These are phyloP conservation scores for Eidolon dupreanum DNA, from an alignment of 2,797 vertebrate genomes.

Conservation along the genomic window DNA sequence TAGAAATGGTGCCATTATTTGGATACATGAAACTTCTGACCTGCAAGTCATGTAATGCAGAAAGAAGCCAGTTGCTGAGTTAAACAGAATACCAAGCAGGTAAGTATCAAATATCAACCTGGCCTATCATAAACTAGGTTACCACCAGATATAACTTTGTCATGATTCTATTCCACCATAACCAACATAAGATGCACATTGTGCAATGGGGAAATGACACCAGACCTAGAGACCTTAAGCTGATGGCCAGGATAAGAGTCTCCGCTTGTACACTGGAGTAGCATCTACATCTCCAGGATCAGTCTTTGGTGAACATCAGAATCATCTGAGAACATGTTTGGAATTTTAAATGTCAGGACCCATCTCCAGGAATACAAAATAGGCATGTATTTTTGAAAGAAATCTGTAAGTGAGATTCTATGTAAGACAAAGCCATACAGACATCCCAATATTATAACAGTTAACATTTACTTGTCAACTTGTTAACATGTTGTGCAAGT, in stretches of 20 bases:
- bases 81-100: background rate
- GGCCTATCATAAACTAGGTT: background rate
- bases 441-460: background rate
- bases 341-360: background rate
- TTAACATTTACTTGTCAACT: background rate
- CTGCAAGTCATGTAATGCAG: constrained; percentile 83
- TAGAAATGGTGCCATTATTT: constrained; percentile 93
- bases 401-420: background rate
- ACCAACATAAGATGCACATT: background rate
- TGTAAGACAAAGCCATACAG: background rate
- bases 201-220: background rate
- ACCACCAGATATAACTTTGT: background rate
- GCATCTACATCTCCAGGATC: background rate
- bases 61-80: constrained; percentile 44
- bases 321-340: background rate
- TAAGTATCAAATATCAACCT: background rate
- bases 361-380: background rate
- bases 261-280: background rate
- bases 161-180: background rate
- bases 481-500: background rate
- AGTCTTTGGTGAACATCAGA: background rate
- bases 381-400: background rate
- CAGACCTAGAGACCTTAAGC: background rate
- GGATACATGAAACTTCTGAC: constrained; percentile 86
- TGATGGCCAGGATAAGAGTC: background rate